These are phyloP conservation scores for Antennarius maculatus DNA, from an alignment of 2,797 vertebrate genomes.

Conservation along the genomic window DNA sequence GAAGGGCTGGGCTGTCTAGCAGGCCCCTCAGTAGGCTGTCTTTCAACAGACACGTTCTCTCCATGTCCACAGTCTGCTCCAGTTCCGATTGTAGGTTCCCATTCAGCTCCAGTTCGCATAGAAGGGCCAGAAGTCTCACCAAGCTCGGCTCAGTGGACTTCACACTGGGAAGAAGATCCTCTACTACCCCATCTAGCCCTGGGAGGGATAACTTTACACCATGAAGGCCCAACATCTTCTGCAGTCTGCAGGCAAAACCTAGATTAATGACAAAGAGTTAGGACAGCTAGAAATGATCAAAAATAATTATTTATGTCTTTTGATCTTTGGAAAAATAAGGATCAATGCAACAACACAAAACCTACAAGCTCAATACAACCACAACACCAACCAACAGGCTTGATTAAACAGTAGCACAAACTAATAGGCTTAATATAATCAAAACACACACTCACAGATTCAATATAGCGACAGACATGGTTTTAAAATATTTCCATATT, in stretches of 20 bases:
- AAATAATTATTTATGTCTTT: no score
- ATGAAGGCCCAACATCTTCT: conserved; percentile 84
- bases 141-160: conserved; percentile 78
- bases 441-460: no score
- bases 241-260: conserved; percentile 86
- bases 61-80: conserved; percentile 84
- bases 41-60: conserved; percentile 83
- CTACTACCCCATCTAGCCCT: conserved; percentile 72
- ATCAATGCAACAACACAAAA: no score
- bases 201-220: conserved; percentile 86
- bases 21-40: conserved; percentile 89
- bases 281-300: no score
- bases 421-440: no score
- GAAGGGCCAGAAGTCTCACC: conserved; percentile 82
- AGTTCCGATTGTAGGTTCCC: conserved; percentile 91
- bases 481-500: no score
- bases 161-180: conserved; percentile 9
- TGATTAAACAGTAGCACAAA: no score
- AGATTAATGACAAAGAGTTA: not conserved
- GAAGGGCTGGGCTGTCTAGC: conserved; percentile 79
- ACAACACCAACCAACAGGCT: no score
- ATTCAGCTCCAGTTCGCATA: conserved; percentile 90
- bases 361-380: no score
- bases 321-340: no score
- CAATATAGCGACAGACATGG: no score